A percentile compares a stretch with the other conserved stretches of the same genome.
phyloP scores from a whole-genome alignment of 2,113 vertebrate species.

The Callipepla californica region DNA sequence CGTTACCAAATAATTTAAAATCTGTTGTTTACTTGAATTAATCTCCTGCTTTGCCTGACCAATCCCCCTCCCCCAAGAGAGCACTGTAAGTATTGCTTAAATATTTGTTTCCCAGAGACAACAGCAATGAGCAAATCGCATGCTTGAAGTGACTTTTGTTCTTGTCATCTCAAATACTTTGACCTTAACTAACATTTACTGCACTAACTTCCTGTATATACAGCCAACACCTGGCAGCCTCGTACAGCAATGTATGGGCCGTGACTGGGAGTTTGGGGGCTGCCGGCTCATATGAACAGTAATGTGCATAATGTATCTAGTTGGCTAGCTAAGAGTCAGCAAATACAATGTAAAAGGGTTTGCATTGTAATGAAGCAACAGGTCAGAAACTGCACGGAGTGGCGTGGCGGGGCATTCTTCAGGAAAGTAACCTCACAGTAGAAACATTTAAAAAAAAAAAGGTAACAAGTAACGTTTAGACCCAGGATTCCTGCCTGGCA shows the following conservation, averaged over 20 bases:
- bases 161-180: conserved; percentile 21
- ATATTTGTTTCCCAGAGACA: background rate
- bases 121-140: background rate
- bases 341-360: background rate
- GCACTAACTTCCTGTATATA: conserved; percentile 5
- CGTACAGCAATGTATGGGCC: background rate
- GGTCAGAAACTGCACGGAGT: background rate
- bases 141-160: conserved; percentile 8
- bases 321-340: background rate
- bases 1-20: background rate
- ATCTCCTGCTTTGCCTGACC: background rate
- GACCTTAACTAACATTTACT: background rate
- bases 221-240: background rate
- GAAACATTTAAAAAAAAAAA: background rate
- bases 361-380: background rate
- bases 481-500: background rate
- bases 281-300: background rate
- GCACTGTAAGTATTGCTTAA: background rate
- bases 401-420: background rate
- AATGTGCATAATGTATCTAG: background rate
- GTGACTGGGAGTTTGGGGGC: background rate
- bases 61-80: background rate
- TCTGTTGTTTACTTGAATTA: background rate
- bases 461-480: background rate
- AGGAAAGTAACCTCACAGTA: background rate